Percentiles rank a stretch among this genome's conserved stretches.
These are phyloP conservation scores for Hyperoplus immaculatus DNA, from an alignment of 2,797 vertebrate species.

Conservation along the genomic window DNA sequence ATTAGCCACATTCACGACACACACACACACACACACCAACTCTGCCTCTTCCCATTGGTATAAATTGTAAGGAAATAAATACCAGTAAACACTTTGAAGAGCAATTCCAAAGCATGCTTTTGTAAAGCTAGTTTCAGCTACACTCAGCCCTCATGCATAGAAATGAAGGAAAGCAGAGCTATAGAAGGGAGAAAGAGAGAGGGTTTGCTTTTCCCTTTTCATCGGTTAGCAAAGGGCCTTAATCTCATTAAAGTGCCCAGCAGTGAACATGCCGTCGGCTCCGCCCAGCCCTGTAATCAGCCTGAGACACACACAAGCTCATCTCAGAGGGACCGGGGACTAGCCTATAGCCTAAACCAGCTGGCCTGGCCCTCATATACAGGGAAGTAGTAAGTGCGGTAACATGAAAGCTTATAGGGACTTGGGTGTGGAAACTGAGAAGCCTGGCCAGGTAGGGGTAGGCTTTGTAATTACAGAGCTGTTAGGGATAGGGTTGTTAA, in stretches of 20 bases:
- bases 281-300: constrained; percentile 84
- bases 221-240: constrained; percentile 82
- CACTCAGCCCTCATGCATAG: constrained; percentile 74
- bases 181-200: constrained; percentile 56
- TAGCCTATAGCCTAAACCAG: constrained; percentile 51
- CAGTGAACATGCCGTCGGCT: constrained; percentile 79
- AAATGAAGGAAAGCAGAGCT: constrained; percentile 68
- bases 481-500: constrained; percentile 96
- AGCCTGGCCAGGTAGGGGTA: constrained; percentile 77
- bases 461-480: constrained; percentile 94
- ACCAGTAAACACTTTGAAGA: constrained; percentile 79
- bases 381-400: constrained; percentile 64
- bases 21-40: constrained; percentile 26
- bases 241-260: constrained; percentile 89
- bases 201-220: constrained; percentile 78
- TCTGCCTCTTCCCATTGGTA: neutral
- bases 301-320: constrained; percentile 78
- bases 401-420: constrained; percentile 77
- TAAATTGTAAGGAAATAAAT: constrained; percentile 83
- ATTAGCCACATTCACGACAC: constrained; percentile 55
- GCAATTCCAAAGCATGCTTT: constrained; percentile 74
- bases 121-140: constrained; percentile 73
- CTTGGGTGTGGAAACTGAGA: constrained; percentile 76
- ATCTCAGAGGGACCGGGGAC: constrained; percentile 78
- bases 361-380: constrained; percentile 70